Evolutionary conservation across 2,113 vertebrate genomes (phyloP), one percentile per base, ranked within the genome.

Genomic region (Cariama cristata): DNA sequence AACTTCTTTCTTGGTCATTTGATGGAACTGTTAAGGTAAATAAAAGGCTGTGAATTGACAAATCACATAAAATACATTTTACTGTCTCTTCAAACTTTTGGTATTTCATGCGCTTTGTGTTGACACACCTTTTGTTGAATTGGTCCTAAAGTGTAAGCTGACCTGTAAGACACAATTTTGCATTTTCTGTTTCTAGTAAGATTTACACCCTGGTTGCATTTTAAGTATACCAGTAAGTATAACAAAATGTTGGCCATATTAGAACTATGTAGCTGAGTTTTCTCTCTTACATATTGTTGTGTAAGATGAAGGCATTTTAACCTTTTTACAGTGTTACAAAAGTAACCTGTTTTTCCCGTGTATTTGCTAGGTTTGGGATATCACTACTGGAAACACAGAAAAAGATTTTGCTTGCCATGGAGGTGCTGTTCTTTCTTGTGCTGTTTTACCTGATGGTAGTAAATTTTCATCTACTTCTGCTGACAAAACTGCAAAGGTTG

Each of bases 21-120:
- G 99, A 99, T 95, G 99, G 99, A 90, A 99, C 99, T 0, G 98
- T 99, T 75, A 99, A 99, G 99, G 99, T 99, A 98, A 98, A 79
- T 88, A 82, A 88, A 91, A 73, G 33, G 17, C n/a, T 52, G 13
- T 8, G 3, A 56, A 33, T 5, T 75, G 26, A 59, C 11, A 93
- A 82, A 90, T 80, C 7, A 2, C 20, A 11, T 75, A 26, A 55
- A 76, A 55, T n/a, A 33, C 9, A 8, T 95, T 74, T 82, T 74
- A 32, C 22, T 58, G 14, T 38, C 53, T 67, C 24, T 71, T 47
- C 17, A 62, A 44, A 44, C 9, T 11, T 76, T 86, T 88, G 15
- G 0, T 72, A 55, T 79, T 63, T 75, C 40, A 23, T 67, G 11
- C 15, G 15, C 14, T 60, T 90, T 26, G 2, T 72, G 3, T 49